These are phyloP conservation scores for Sarcophaga rosellei DNA, from an alignment of 2,888 invertebrate species.

Conservation along the genomic window DNA sequence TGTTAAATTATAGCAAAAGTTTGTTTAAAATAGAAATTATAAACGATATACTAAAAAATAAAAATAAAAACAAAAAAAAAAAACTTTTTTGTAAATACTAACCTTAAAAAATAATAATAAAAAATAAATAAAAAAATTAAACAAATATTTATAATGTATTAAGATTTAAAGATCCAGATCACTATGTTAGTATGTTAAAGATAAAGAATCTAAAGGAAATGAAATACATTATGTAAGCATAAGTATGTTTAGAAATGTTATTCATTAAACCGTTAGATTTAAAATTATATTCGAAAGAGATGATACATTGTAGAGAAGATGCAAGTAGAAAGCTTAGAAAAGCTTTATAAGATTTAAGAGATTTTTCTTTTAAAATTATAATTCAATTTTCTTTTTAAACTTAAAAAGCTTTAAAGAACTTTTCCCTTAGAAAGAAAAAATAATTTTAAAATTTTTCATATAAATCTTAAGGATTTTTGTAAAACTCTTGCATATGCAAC, in stretches of 20 bases:
- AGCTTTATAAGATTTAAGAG: slow-evolving; percentile 18
- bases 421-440: too few relatives aligned
- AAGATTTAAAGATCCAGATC: background rate
- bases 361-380: background rate
- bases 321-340: slow-evolving; percentile 17
- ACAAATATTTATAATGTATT: background rate
- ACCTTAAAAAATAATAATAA: background rate
- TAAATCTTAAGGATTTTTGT: too few relatives aligned
- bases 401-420: background rate
- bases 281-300: background rate
- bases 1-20: slow-evolving; percentile 33
- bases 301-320: background rate
- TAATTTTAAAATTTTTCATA: too few relatives aligned
- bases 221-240: too few relatives aligned
- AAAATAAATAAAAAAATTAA: background rate
- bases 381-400: background rate
- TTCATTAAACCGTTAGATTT: background rate
- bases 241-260: too few relatives aligned
- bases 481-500: too few relatives aligned
- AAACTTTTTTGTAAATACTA: slow-evolving; percentile 48
- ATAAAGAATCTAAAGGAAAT: background rate
- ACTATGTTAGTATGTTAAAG: background rate
- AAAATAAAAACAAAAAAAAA: background rate
- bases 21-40: slow-evolving; percentile 6
- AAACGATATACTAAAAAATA: slow-evolving; percentile 12